Evolutionary conservation across 2,113 vertebrate species (phyloP).

Genomic region (Salminus brasiliensis): DNA sequence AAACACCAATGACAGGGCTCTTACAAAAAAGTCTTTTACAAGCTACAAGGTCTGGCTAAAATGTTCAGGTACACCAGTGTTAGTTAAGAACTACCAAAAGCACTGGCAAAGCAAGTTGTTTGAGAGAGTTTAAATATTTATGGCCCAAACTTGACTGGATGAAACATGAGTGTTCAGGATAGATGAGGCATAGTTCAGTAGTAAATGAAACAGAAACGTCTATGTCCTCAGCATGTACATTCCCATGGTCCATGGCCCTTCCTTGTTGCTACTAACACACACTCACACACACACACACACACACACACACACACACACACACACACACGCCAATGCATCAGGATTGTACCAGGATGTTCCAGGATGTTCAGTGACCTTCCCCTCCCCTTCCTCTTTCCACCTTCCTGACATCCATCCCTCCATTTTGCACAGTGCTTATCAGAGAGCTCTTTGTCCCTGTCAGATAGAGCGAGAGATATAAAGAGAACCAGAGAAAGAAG

Average conservation of each 20-base stretch:
- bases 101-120: no score
- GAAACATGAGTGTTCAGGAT: no score
- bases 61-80: no score
- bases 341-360: slow-evolving; percentile 53
- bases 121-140: no score
- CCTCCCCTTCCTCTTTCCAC: slow-evolving; percentile 29
- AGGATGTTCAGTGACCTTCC: slow-evolving; percentile 49
- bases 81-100: no score
- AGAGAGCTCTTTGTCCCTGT: slow-evolving; percentile 53
- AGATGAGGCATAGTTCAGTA: no score
- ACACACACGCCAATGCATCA: slow-evolving; percentile 8
- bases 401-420: slow-evolving; percentile 36
- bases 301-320: slow-evolving; percentile 3
- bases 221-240: not conserved
- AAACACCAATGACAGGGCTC: no score
- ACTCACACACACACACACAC: slow-evolving; percentile 22
- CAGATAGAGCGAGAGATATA: not conserved
- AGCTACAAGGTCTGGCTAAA: no score
- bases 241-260: not conserved
- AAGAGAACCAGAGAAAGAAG: not conserved
- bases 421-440: slow-evolving; percentile 40
- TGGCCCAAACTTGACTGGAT: no score
- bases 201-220: not conserved
- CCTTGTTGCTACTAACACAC: not conserved
- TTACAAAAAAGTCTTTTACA: no score